phyloP scores from a whole-genome alignment of 2,797 vertebrate species.

The Falco biarmicus region DNA sequence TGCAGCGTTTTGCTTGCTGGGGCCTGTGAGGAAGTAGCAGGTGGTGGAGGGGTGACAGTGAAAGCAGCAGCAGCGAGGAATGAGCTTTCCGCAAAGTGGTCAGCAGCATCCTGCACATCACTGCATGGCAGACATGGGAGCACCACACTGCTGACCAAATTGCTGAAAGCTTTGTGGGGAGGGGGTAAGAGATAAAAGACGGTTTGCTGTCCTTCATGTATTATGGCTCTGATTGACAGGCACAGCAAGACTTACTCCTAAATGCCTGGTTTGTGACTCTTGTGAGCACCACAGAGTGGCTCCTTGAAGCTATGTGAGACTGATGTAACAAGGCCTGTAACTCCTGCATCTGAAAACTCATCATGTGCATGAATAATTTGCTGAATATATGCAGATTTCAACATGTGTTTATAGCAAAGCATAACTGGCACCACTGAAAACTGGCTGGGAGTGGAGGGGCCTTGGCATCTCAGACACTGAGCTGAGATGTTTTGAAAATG shows the following conservation, averaged over 20 bases:
- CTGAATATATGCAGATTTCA: background rate
- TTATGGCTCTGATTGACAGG: background rate
- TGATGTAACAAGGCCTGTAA: background rate
- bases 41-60: rapidly evolving
- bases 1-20: background rate
- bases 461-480: background rate
- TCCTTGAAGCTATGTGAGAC: background rate
- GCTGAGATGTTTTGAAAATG: background rate
- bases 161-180: background rate
- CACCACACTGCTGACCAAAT: rapidly evolving
- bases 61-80: background rate
- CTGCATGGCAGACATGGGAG: background rate
- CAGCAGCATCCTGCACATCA: rapidly evolving
- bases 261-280: background rate
- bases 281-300: background rate
- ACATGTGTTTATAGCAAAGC: background rate
- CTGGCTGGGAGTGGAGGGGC: background rate
- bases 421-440: background rate
- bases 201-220: background rate
- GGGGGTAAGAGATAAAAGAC: background rate
- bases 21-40: background rate
- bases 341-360: background rate
- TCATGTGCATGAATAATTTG: background rate
- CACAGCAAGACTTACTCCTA: background rate
- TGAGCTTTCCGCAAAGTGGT: background rate